Conservation (phyloP, 1,140 invertebrate genomes). For the Drosophila tropicalis region DNA sequence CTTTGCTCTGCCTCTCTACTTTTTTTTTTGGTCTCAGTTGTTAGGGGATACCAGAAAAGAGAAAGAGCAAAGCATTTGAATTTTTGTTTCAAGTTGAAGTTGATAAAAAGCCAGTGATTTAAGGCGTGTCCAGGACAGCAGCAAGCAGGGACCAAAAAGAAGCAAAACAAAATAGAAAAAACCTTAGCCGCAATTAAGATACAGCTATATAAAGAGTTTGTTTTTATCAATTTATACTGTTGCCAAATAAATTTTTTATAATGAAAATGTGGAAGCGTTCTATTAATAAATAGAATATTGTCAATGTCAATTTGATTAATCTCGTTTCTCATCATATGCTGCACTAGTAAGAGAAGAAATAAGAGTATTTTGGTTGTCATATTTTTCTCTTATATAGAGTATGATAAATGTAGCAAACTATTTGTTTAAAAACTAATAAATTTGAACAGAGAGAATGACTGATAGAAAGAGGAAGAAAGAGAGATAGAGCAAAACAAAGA, state of each 20-base stretch:
- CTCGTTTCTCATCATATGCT: constrained; percentile 4
- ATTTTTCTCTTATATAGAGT: neutral
- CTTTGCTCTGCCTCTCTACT: constrained; percentile 13
- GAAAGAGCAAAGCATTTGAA: constrained; percentile 70
- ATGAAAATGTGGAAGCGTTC: neutral
- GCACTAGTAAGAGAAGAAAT: neutral
- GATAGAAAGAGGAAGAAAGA: too few species aligned
- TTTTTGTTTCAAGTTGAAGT: constrained; percentile 75
- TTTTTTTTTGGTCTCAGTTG: constrained; percentile 35
- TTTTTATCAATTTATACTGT: neutral
- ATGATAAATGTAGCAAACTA: neutral
- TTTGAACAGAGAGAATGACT: too few species aligned
- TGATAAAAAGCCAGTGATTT: constrained; percentile 78
- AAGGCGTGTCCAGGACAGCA: constrained; percentile 49
- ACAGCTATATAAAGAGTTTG: constrained; percentile 38
- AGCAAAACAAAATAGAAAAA: constrained; percentile 43
- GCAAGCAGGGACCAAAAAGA: constrained; percentile 25
- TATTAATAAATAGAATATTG: constrained; percentile 27
- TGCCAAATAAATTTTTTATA: too few species aligned
- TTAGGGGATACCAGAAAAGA: constrained; percentile 55
- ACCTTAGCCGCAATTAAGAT: constrained; percentile 48
- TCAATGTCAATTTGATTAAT: constrained; percentile 36
- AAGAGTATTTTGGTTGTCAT: neutral
- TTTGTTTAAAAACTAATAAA: too few species aligned
- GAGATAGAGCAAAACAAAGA: too few species aligned